Evolutionary conservation across 2,113 vertebrate genomes (phyloP).

Genomic region (Nothoprocta perdicaria): DNA sequence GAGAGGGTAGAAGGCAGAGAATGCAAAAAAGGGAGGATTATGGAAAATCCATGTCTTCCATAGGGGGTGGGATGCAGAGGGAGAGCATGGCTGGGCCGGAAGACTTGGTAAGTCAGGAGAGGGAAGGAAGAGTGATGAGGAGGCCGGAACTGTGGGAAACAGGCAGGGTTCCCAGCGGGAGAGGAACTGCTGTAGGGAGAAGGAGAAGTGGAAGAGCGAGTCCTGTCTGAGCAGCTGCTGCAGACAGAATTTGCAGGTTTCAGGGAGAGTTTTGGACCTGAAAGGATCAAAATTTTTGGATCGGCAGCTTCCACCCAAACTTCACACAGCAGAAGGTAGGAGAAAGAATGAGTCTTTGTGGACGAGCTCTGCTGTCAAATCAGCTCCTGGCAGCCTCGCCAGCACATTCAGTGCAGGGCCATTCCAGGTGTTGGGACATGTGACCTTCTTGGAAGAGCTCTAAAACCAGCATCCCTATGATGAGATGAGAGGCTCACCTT

Average conservation of each 20-base stretch:
- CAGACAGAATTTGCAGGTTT: not conserved
- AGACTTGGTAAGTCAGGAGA: not conserved
- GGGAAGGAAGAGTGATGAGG: not conserved
- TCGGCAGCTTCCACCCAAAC: not conserved
- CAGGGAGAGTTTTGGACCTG: not conserved
- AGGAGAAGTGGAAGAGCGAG: not conserved
- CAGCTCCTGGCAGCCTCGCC: not conserved
- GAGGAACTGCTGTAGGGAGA: not conserved
- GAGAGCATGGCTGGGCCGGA: not conserved
- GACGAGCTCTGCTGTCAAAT: not conserved
- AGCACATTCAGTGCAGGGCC: not conserved
- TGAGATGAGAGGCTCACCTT: not conserved
- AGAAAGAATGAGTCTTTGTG: not conserved
- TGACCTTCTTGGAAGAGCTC: not conserved
- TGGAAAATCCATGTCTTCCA: not conserved
- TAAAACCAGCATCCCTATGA: not conserved
- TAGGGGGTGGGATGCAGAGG: accelerated
- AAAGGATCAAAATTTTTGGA: not conserved
- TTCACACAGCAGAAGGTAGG: not conserved
- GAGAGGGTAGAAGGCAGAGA: not conserved
- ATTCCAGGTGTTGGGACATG: not conserved
- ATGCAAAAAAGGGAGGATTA: not conserved
- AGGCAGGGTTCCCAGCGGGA: not conserved
- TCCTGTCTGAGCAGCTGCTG: not conserved
- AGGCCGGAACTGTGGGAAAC: not conserved